Base-by-base conservation (phyloP, 2,888 invertebrate species). In the Celastrina argiolus region DNA sequence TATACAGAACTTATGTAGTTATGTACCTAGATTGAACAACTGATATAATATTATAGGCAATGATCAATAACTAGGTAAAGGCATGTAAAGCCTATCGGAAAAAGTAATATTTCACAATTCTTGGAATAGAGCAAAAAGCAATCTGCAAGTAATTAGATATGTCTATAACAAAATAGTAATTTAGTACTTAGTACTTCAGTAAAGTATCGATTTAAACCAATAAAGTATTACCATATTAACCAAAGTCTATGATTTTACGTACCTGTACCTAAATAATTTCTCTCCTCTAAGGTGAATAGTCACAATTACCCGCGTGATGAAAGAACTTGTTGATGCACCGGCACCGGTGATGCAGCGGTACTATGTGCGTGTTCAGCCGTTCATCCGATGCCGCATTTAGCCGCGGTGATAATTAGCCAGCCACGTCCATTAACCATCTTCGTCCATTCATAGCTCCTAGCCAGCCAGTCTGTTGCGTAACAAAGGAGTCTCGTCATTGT, bases 391-490 rank as follows among this genome's bases (percentile, higher is more conserved):
- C 71, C 70, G 71, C 71, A 73, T 74, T 79, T 75, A 76, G 76
- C 58, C 73, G 70, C 72, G 71, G 78, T 75, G 84, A 79, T 85
- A 85, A 85, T 84, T 84, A 81, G 80, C 78, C 73, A 71, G 69
- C 74, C 79, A 81, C 79, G 80, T 76, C 81, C 84, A 82, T 84
- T 84, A 79, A 83, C 74, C 65, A 69, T 67, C n/a, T n/a, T n/a
- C 69, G 69, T 72, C 80, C 85, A 85, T 85, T 86, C 84, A 85
- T 81, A 74, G 66, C 70, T 74, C 58, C 34, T 45, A 36, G 36
- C 36, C 51, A 51, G 5, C 51, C 14, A 51, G 51, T 51, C 51
- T 51, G 22, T 51, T 51, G 51, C 51, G 22, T 51, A 51, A 26
- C 51, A 51, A 51, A 51, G 51, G 22, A 12, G 7, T 14, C 22